A percentile compares a stretch with the other conserved stretches of the same genome.
These are phyloP conservation scores for Halcyon badia DNA, from an alignment of 2,797 vertebrate genomes.

Conservation along the genomic window DNA sequence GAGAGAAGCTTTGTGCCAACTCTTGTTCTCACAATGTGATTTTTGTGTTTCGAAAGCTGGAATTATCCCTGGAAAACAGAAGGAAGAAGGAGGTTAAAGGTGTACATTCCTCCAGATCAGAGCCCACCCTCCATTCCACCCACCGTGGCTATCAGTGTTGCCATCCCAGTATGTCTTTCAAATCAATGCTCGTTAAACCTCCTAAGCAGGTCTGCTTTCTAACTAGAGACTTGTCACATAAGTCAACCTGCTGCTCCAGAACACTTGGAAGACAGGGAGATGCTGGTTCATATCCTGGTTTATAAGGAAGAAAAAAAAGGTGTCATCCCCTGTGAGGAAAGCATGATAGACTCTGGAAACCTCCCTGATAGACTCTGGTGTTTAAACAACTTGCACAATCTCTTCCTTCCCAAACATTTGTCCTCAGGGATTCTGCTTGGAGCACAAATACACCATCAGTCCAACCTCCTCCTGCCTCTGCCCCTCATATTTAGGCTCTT, in stretches of 20 bases:
- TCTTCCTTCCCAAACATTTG: background rate
- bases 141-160: background rate
- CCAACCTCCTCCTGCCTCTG: background rate
- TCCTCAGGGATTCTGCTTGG: background rate
- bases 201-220: background rate
- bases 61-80: slow-evolving; percentile 86
- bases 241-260: slow-evolving; percentile 1
- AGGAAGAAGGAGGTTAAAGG: slow-evolving; percentile 54
- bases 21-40: slow-evolving; percentile 85
- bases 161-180: background rate
- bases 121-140: background rate
- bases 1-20: slow-evolving; percentile 74
- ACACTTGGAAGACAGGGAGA: background rate
- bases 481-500: background rate
- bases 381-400: background rate
- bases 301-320: background rate
- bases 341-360: background rate
- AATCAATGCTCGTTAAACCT: background rate
- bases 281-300: background rate
- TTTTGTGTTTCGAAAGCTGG: slow-evolving; percentile 89
- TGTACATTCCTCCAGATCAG: background rate
- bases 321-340: background rate
- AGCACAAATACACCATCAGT: background rate
- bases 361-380: background rate
- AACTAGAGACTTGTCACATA: background rate